Conservation (phyloP, 2,113 vertebrate genomes). For the Nicator chloris region DNA sequence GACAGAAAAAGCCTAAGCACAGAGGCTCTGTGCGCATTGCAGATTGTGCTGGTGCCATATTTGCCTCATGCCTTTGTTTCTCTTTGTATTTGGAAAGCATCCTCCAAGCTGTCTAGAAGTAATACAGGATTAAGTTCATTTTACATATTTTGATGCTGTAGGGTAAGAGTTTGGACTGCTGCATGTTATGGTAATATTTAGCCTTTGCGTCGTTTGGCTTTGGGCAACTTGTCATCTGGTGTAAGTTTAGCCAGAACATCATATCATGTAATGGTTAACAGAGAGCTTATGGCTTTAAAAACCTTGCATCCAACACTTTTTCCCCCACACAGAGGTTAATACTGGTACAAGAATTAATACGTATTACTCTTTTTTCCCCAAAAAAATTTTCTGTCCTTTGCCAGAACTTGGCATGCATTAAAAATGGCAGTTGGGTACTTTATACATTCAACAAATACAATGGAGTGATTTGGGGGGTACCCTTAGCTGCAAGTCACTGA, state of each 20-base stretch:
- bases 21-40: not conserved
- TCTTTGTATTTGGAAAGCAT: not conserved
- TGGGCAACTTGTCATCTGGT: not conserved
- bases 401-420: not conserved
- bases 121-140: not conserved
- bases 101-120: not conserved
- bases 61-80: not conserved
- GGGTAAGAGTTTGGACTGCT: not conserved
- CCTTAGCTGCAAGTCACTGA: not conserved
- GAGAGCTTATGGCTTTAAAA: not conserved
- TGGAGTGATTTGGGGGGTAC: not conserved
- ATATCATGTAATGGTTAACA: not conserved
- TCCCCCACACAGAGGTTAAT: not conserved
- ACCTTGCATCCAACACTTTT: not conserved
- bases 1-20: slow-evolving; percentile 24
- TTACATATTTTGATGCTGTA: not conserved
- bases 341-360: not conserved
- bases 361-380: not conserved
- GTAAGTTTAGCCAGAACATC: not conserved
- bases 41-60: not conserved
- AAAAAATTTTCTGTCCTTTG: not conserved
- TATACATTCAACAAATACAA: not conserved
- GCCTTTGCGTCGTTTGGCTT: not conserved
- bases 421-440: not conserved
- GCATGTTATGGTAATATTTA: not conserved